These are phyloP conservation scores for Thaumetopoea pityocampa DNA, from an alignment of 1,140 invertebrate genomes.

Conservation along the genomic window DNA sequence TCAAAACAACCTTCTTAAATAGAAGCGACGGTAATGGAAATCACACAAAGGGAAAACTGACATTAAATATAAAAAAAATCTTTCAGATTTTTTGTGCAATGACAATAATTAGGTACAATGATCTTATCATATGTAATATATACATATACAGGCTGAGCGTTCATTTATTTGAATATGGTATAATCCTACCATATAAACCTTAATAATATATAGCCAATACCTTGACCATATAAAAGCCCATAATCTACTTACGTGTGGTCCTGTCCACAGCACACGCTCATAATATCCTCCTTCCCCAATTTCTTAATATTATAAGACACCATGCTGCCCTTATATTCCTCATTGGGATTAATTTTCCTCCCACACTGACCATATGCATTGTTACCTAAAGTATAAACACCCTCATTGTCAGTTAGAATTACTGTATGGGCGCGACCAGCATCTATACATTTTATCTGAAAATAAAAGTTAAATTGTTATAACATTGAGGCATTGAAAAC, in stretches of 20 bases:
- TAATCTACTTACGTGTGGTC: slow-evolving; percentile 83
- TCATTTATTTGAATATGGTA: too few relatives aligned
- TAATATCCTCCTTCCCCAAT: slow-evolving; percentile 80
- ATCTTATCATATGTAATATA: too few relatives aligned
- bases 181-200: too few relatives aligned
- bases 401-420: slow-evolving; percentile 86
- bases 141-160: too few relatives aligned
- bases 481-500: neutral
- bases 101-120: too few relatives aligned
- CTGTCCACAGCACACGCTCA: slow-evolving; percentile 88
- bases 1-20: too few relatives aligned
- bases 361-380: slow-evolving; percentile 97
- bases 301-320: slow-evolving; percentile 80
- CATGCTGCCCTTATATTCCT: slow-evolving; percentile 83
- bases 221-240: too few relatives aligned
- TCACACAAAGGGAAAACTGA: too few relatives aligned
- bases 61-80: too few relatives aligned
- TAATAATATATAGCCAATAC: too few relatives aligned
- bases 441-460: slow-evolving; percentile 76
- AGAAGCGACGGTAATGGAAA: too few relatives aligned
- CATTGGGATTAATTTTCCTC: slow-evolving; percentile 85
- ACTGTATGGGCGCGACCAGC: slow-evolving; percentile 93
- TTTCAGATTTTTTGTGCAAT: too few relatives aligned
- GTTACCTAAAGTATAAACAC: slow-evolving; percentile 91
- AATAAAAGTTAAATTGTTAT: slow-evolving; percentile 5